Percentiles rank a stretch among this genome's conserved stretches.
Conservation (phyloP, 1,140 invertebrate genomes). For the Drosophila ercepeae region DNA sequence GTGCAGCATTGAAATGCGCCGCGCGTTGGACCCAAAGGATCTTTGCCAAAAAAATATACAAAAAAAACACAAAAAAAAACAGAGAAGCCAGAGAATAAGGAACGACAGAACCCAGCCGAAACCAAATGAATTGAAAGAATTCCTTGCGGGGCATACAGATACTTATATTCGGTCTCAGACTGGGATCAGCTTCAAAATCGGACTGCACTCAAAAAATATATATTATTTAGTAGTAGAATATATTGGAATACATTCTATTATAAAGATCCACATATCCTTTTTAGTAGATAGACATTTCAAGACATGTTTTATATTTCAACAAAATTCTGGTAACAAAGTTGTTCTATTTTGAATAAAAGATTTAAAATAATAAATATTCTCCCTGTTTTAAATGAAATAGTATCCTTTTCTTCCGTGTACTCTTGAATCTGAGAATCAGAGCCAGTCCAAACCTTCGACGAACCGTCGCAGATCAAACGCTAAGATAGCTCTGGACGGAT, state of each 20-base stretch:
- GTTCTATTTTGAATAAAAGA: no score
- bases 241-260: no score
- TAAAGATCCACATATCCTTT: no score
- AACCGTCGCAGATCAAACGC: slow-evolving; percentile 65
- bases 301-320: no score
- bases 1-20: slow-evolving; percentile 79
- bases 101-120: slow-evolving; percentile 16
- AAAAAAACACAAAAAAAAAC: neutral
- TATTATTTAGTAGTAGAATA: no score
- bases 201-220: neutral
- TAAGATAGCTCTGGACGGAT: slow-evolving; percentile 51
- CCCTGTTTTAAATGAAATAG: no score
- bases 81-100: neutral
- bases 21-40: slow-evolving; percentile 76
- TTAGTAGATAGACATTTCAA: no score
- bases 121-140: slow-evolving; percentile 78
- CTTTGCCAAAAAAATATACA: slow-evolving; percentile 52
- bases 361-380: no score
- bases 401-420: slow-evolving; percentile 2
- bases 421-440: neutral
- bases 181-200: slow-evolving; percentile 10
- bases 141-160: slow-evolving; percentile 65
- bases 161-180: slow-evolving; percentile 21
- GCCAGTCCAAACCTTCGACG: slow-evolving; percentile 54
- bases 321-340: no score